A percentile compares a stretch with the other conserved stretches of the same genome.
Conservation (phyloP, 2,113 vertebrate species). For the Piliocolobus tephrosceles region DNA sequence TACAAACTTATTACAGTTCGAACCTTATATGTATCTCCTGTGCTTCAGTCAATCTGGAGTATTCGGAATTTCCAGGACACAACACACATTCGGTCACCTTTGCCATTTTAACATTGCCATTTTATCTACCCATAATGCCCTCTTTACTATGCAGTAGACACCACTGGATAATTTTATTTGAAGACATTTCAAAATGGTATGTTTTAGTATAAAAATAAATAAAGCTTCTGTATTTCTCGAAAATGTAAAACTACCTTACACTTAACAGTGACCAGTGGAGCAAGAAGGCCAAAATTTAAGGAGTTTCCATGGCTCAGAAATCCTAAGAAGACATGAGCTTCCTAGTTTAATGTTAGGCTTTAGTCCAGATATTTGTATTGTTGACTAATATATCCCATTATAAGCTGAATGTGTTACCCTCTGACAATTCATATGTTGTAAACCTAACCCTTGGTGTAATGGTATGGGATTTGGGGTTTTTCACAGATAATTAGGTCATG, state of each 20-base stretch:
- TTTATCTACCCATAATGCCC: background rate
- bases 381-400: background rate
- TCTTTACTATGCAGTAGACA: background rate
- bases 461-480: background rate
- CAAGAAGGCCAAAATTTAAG: background rate
- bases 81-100: background rate
- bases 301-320: background rate
- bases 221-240: background rate
- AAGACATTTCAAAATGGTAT: background rate
- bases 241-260: background rate
- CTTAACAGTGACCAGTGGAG: background rate
- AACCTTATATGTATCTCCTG: accelerated
- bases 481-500: background rate
- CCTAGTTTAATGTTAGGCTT: background rate
- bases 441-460: background rate
- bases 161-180: background rate
- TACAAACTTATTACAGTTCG: background rate
- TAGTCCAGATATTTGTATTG: background rate
- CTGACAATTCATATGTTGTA: background rate
- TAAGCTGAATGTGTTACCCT: background rate
- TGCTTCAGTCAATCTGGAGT: background rate
- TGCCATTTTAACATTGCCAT: background rate
- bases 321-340: background rate
- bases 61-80: background rate
- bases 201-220: background rate